phyloP scores from a whole-genome alignment of 2,888 invertebrate genomes.

The Cerceris rybyensis region DNA sequence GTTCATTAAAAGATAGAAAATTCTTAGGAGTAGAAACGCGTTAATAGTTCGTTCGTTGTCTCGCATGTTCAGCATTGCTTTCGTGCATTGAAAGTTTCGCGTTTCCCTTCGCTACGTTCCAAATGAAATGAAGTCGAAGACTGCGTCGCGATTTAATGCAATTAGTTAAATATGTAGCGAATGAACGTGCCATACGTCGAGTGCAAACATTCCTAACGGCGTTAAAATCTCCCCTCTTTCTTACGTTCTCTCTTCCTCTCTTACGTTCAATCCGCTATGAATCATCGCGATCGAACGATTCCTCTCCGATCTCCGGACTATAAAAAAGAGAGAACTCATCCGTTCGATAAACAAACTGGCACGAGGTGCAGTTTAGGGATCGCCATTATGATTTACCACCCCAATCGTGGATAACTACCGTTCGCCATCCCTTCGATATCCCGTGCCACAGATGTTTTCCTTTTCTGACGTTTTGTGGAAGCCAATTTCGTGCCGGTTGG shows the following conservation, averaged over 20 bases:
- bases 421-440: constrained; percentile 34
- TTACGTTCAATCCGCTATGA: constrained; percentile 2
- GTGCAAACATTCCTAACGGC: constrained; percentile 48
- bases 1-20: too few species aligned
- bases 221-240: not conserved
- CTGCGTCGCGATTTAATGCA: constrained; percentile 52
- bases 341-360: constrained; percentile 66
- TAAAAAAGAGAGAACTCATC: constrained; percentile 44
- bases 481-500: constrained; percentile 53
- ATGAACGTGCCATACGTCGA: constrained; percentile 42
- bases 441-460: constrained; percentile 61
- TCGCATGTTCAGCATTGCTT: too few species aligned
- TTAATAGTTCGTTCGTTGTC: too few species aligned
- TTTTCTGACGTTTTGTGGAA: constrained; percentile 52
- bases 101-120: not conserved
- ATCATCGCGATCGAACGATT: constrained; percentile 20
- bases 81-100: not conserved
- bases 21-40: too few species aligned
- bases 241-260: too few species aligned
- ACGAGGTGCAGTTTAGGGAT: constrained; percentile 46
- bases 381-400: constrained; percentile 67
- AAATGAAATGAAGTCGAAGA: constrained; percentile 1
- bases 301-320: constrained; percentile 11
- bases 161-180: constrained; percentile 62
- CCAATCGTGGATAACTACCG: constrained; percentile 20